Conservation (phyloP, 2,113 vertebrate genomes). For the Datnioides undecimradiatus region DNA sequence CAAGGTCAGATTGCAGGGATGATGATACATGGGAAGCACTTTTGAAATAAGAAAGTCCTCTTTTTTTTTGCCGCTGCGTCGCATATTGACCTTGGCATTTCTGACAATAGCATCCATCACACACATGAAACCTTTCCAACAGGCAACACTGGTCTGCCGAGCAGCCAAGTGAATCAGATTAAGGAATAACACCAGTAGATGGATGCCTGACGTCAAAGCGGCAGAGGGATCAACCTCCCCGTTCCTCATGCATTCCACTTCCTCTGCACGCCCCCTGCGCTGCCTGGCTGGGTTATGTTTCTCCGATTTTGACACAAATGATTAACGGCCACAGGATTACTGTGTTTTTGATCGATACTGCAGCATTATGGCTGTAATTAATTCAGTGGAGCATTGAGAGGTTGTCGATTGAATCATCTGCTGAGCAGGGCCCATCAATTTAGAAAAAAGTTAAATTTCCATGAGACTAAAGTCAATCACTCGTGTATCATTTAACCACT, state of each 20-base stretch:
- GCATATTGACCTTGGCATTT: slow-evolving; percentile 96
- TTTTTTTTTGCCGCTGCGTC: slow-evolving; percentile 77
- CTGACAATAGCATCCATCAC: slow-evolving; percentile 98
- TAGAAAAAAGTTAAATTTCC: slow-evolving; percentile 13
- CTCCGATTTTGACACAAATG: slow-evolving; percentile 71
- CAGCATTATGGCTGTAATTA: slow-evolving; percentile 47
- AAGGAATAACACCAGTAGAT: slow-evolving; percentile 92
- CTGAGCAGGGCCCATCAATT: slow-evolving; percentile 4
- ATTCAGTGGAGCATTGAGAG: slow-evolving; percentile 50
- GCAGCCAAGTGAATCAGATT: slow-evolving; percentile 93
- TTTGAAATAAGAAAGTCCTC: slow-evolving; percentile 89
- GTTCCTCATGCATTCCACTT: slow-evolving; percentile 79
- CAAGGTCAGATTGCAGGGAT: slow-evolving; percentile 92
- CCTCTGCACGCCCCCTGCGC: slow-evolving; percentile 74
- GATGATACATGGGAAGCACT: slow-evolving; percentile 94
- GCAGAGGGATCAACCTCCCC: slow-evolving; percentile 88
- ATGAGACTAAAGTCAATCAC: slow-evolving; percentile 21
- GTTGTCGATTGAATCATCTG: slow-evolving; percentile 62
- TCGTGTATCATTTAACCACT: slow-evolving; percentile 13
- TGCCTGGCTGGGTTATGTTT: slow-evolving; percentile 68
- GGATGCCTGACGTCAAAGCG: slow-evolving; percentile 88
- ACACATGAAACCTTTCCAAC: slow-evolving; percentile 91
- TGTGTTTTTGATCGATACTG: slow-evolving; percentile 67
- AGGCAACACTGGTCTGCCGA: slow-evolving; percentile 86
- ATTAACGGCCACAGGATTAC: slow-evolving; percentile 71